These are phyloP conservation scores for Erythrocercus mccallii DNA, from an alignment of 2,113 vertebrate genomes.

Conservation along the genomic window DNA sequence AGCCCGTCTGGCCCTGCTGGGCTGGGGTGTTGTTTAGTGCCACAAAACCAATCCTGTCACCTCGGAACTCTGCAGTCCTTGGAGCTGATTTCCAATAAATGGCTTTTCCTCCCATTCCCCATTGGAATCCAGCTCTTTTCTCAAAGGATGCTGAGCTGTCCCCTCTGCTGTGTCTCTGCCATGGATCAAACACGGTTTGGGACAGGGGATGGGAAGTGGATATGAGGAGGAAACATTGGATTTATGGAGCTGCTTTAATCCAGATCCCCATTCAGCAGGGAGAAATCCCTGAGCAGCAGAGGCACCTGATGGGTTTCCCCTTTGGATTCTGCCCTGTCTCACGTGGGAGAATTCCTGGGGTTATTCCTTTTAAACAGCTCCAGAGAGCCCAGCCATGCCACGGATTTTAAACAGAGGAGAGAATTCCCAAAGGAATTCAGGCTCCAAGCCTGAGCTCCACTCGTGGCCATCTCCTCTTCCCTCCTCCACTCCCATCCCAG, in stretches of 20 bases:
- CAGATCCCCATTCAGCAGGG: not conserved
- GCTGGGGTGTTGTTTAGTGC: not conserved
- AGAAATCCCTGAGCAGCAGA: not conserved
- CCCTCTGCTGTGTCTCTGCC: not conserved
- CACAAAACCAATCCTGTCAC: not conserved
- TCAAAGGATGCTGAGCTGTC: not conserved
- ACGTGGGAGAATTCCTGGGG: conserved; percentile 25
- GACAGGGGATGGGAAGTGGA: not conserved
- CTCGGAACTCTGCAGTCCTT: not conserved
- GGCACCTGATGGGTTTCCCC: conserved; percentile 4
- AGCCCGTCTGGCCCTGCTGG: not conserved
- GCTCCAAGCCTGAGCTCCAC: not conserved
- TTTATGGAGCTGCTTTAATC: not conserved
- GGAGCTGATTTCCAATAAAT: not conserved
- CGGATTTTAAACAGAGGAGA: conserved; percentile 9
- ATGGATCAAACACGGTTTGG: not conserved
- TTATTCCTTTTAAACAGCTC: conserved; percentile 51
- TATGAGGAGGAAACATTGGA: not conserved
- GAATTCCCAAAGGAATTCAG: conserved; percentile 30
- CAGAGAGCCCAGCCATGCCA: conserved; percentile 19
- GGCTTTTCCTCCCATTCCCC: not conserved
- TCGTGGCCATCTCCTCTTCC: not conserved
- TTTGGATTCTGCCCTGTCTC: conserved; percentile 14
- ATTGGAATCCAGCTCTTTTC: not conserved
- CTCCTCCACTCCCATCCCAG: not conserved